Conservation (phyloP, 1,140 invertebrate species). For the Drosophila sp. region DNA sequence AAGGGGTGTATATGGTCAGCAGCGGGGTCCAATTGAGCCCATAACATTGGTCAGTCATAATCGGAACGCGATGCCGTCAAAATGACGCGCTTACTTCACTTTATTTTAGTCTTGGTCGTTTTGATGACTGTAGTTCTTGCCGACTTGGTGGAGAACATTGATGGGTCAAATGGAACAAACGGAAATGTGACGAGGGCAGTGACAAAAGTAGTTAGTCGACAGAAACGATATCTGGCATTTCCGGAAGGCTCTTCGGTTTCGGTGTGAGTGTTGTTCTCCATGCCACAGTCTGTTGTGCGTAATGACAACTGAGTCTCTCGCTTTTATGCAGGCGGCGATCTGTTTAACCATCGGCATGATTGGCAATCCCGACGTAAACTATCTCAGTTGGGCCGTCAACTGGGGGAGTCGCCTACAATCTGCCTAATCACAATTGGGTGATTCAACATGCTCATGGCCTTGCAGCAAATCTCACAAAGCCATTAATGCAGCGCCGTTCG, state of each 20-base stretch:
- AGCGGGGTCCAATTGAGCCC: neutral
- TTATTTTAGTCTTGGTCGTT: neutral
- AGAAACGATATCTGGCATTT: constrained; percentile 82
- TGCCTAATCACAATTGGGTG: constrained; percentile 89
- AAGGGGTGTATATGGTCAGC: constrained; percentile 16
- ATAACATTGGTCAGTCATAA: constrained; percentile 38
- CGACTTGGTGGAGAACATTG: neutral
- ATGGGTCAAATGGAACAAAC: neutral
- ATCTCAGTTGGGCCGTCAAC: constrained; percentile 85
- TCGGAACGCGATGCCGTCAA: constrained; percentile 37
- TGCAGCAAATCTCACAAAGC: constrained; percentile 76
- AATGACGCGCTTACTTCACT: constrained; percentile 42
- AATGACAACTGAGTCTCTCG: constrained; percentile 15
- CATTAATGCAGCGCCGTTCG: constrained; percentile 86
- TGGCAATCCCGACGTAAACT: constrained; percentile 78
- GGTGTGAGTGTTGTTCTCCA: constrained; percentile 62
- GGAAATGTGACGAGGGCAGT: constrained; percentile 43
- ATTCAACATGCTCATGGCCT: constrained; percentile 85
- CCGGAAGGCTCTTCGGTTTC: constrained; percentile 84
- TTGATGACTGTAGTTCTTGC: constrained; percentile 15
- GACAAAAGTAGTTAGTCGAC: constrained; percentile 63
- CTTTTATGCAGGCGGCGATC: constrained; percentile 67
- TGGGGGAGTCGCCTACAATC: constrained; percentile 91
- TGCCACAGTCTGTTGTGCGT: neutral
- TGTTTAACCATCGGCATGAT: constrained; percentile 80